phyloP scores from a whole-genome alignment of 2,888 invertebrate genomes.

The Ariolimax columbianus region DNA sequence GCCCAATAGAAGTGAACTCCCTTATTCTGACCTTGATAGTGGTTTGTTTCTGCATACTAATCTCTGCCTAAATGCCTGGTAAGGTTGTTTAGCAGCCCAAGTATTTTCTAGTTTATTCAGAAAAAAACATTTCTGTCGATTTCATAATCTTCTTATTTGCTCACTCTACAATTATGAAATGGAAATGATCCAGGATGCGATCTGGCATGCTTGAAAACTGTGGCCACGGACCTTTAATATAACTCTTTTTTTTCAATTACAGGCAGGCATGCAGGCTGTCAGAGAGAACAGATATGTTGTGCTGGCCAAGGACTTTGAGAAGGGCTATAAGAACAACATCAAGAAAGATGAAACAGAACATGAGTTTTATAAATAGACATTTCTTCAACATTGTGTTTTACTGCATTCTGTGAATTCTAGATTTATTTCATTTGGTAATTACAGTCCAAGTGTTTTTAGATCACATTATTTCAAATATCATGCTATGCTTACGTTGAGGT shows the following conservation, averaged over 20 bases:
- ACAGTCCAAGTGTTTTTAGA: not conserved
- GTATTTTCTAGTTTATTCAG: too few species aligned
- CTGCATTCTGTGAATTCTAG: not conserved
- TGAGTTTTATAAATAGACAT: slow-evolving; percentile 97
- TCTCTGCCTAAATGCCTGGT: too few species aligned
- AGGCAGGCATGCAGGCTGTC: slow-evolving; percentile 99
- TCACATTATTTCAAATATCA: not conserved
- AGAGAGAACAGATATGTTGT: slow-evolving; percentile 99
- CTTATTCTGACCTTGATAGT: too few species aligned
- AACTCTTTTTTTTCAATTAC: slow-evolving; percentile 62
- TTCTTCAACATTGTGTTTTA: not conserved
- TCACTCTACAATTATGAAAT: too few species aligned
- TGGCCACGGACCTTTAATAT: not conserved
- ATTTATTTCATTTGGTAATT: not conserved
- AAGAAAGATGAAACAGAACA: slow-evolving; percentile 99
- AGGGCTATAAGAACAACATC: slow-evolving; percentile 99
- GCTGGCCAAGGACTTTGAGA: slow-evolving; percentile 98
- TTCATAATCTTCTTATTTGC: too few species aligned
- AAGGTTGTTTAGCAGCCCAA: too few species aligned
- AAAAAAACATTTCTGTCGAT: too few species aligned
- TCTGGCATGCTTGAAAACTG: not conserved
- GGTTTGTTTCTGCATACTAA: too few species aligned
- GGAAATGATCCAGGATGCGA: not conserved
- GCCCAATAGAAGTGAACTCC: too few species aligned
- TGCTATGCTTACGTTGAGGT: not conserved